These are phyloP conservation scores for Puntigrus tetrazona DNA, from an alignment of 2,113 vertebrate species.

Conservation along the genomic window DNA sequence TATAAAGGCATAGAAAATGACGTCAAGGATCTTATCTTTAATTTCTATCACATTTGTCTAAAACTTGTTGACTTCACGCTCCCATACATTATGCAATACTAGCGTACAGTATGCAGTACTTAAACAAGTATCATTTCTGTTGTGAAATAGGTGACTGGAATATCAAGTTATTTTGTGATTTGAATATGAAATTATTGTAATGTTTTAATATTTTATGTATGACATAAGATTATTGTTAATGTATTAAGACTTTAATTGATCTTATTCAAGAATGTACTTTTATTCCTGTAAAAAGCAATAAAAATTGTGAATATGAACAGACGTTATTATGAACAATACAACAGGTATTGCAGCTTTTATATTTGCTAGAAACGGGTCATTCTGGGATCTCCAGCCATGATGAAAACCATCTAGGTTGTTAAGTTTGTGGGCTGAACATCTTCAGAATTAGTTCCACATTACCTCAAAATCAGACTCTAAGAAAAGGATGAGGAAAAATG, in stretches of 20 bases:
- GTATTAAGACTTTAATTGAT: not conserved
- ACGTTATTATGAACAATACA: too few species aligned
- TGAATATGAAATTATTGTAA: not conserved
- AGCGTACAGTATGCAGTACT: not conserved
- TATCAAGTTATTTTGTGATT: not conserved
- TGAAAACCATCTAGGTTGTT: not conserved
- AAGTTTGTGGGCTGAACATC: not conserved
- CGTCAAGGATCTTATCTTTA: not conserved
- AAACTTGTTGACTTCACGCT: not conserved
- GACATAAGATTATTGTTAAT: not conserved
- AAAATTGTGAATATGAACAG: not conserved
- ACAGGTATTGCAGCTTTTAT: too few species aligned
- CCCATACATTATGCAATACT: not conserved
- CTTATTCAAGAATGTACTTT: not conserved
- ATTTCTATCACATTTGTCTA: not conserved
- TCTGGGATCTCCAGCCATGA: not conserved
- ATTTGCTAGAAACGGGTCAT: not conserved
- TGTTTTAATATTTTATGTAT: not conserved
- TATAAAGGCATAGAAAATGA: not conserved
- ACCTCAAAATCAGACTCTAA: too few species aligned
- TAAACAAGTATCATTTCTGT: not conserved
- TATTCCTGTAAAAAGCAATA: not conserved
- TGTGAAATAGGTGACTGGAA: not conserved
- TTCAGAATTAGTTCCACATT: not conserved
- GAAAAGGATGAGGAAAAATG: too few species aligned